phyloP scores from a whole-genome alignment of 2,113 vertebrate genomes.

The Prolemur simus region DNA sequence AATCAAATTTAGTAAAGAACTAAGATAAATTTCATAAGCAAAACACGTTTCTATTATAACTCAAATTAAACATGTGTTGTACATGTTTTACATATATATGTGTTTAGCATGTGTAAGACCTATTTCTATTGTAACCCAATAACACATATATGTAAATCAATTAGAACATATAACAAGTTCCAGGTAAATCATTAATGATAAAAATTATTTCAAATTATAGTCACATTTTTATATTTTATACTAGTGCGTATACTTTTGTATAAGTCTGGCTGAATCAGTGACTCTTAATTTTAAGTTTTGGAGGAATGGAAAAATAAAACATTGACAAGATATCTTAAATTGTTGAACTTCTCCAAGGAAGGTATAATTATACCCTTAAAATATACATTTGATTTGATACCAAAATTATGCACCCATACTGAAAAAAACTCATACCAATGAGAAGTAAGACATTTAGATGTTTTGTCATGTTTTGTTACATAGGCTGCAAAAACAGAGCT shows the following conservation, averaged over 20 bases:
- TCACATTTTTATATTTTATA: neutral
- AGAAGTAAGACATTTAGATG: neutral
- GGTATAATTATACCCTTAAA: constrained; percentile 14
- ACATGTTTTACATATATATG: neutral
- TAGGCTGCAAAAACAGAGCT: neutral
- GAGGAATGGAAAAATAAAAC: neutral
- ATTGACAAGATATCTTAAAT: neutral
- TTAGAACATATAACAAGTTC: neutral
- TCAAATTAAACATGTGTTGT: neutral
- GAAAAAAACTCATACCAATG: neutral
- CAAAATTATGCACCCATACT: neutral
- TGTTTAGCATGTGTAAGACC: neutral
- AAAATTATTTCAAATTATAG: neutral
- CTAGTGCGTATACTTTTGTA: neutral
- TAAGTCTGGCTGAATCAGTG: neutral
- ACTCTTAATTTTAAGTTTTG: neutral
- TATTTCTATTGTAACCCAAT: neutral
- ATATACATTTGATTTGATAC: neutral
- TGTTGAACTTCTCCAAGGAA: neutral
- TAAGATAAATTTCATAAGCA: neutral
- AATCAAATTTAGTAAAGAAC: neutral
- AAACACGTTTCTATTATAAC: neutral
- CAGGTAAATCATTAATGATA: neutral
- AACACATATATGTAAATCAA: neutral
- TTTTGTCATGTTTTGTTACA: neutral